phyloP scores from a whole-genome alignment of 1,140 invertebrate genomes.

The Mamestra configurata region DNA sequence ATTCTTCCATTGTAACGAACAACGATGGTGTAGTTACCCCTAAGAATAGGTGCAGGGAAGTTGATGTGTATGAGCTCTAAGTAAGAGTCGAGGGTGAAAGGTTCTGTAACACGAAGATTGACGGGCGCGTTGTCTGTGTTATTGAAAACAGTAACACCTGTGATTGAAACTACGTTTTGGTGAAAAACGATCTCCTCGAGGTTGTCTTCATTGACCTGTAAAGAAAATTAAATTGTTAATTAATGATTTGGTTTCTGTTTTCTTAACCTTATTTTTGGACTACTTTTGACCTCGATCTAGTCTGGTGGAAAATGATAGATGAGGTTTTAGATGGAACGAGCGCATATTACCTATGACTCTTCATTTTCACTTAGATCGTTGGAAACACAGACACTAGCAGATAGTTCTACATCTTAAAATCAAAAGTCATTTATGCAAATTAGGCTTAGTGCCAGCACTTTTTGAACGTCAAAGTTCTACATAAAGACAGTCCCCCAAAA shows the following conservation, averaged over 20 bases:
- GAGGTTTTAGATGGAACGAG: too few species aligned
- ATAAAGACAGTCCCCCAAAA: too few species aligned
- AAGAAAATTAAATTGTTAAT: neutral
- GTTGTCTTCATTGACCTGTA: slow-evolving; percentile 66
- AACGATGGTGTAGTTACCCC: slow-evolving; percentile 72
- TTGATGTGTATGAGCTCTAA: slow-evolving; percentile 77
- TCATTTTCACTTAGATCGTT: too few species aligned
- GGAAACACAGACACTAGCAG: too few species aligned
- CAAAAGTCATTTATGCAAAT: too few species aligned
- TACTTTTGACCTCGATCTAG: too few species aligned
- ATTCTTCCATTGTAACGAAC: slow-evolving; percentile 72
- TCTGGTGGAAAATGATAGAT: too few species aligned
- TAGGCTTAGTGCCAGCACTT: too few species aligned
- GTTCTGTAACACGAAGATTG: slow-evolving; percentile 58
- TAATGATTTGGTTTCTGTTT: neutral
- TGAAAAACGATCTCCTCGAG: slow-evolving; percentile 78
- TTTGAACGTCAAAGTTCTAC: too few species aligned
- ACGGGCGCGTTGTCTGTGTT: slow-evolving; percentile 57
- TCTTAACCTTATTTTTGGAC: too few species aligned
- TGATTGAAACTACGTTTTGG: slow-evolving; percentile 76
- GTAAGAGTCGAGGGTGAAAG: slow-evolving; percentile 72
- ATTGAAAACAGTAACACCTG: slow-evolving; percentile 66
- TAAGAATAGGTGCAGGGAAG: slow-evolving; percentile 61
- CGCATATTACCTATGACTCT: too few species aligned
- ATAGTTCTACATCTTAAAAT: too few species aligned